phyloP scores from a whole-genome alignment of 2,888 invertebrate genomes.

The Microctonus brassicae region DNA sequence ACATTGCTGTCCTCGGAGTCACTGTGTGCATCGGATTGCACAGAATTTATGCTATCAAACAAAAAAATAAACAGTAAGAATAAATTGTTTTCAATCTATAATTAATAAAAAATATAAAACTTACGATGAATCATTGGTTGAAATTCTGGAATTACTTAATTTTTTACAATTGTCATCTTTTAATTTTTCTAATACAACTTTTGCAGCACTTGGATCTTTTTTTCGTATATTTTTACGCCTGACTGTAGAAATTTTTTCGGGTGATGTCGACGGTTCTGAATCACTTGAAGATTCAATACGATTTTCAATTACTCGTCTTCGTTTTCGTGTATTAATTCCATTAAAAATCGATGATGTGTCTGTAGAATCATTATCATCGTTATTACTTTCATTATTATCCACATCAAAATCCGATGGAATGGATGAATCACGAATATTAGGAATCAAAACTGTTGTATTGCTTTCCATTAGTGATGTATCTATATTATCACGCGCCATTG shows the following conservation, averaged over 20 bases:
- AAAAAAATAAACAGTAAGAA: too few species aligned
- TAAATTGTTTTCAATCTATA: too few species aligned
- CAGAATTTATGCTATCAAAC: constrained; percentile 31
- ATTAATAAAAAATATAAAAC: background rate
- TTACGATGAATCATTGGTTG: constrained; percentile 16
- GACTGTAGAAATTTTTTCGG: constrained; percentile 36
- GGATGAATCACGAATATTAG: background rate
- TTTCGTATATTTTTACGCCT: constrained; percentile 39
- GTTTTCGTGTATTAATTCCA: background rate
- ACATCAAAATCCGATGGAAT: background rate
- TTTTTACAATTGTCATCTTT: constrained; percentile 47
- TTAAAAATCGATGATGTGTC: background rate
- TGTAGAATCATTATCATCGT: constrained; percentile 14
- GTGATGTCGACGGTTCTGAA: constrained; percentile 31
- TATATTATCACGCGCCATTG: background rate
- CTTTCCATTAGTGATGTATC: constrained; percentile 5
- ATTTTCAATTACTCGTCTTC: background rate
- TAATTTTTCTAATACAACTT: constrained; percentile 61
- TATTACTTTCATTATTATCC: background rate
- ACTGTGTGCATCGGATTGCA: constrained; percentile 36
- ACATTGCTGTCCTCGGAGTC: constrained; percentile 56
- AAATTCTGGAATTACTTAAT: constrained; percentile 29
- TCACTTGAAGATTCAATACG: constrained; percentile 32
- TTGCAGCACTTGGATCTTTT: constrained; percentile 60
- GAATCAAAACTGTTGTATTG: constrained; percentile 1